Percentiles rank a stretch among this genome's conserved stretches.
Evolutionary conservation across 2,113 vertebrate species (phyloP).

Genomic region (Gambusia affinis): DNA sequence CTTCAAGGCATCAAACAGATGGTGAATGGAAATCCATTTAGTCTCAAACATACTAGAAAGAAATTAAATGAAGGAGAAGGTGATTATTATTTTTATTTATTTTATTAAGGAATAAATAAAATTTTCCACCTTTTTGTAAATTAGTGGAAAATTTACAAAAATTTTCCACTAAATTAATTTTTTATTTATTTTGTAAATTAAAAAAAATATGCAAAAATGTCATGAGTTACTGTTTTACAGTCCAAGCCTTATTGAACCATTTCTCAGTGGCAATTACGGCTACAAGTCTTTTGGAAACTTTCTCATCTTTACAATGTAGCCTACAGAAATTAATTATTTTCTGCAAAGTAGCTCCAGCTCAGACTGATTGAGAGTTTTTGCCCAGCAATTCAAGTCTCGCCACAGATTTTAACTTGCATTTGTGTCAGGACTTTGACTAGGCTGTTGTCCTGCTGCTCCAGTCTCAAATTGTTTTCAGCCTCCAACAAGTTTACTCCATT

Average conservation of each 20-base stretch:
- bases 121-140: too few relatives aligned
- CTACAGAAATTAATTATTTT: background rate
- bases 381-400: background rate
- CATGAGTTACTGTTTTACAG: background rate
- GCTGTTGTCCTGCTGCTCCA: background rate
- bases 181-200: too few relatives aligned
- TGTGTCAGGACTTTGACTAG: background rate
- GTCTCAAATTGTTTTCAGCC: too few relatives aligned
- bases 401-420: background rate
- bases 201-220: too few relatives aligned
- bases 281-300: background rate
- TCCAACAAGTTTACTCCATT: too few relatives aligned
- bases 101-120: too few relatives aligned
- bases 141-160: too few relatives aligned
- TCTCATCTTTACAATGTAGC: background rate
- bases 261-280: background rate
- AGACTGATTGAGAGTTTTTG: background rate
- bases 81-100: too few relatives aligned
- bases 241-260: too few relatives aligned
- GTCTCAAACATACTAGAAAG: slow-evolving; percentile 36
- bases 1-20: slow-evolving; percentile 38
- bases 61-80: background rate
- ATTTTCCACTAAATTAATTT: too few relatives aligned
- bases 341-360: background rate
- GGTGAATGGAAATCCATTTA: slow-evolving; percentile 19